These are phyloP conservation scores for Pristis pectinata DNA, from an alignment of 2,797 vertebrate species.

Conservation along the genomic window DNA sequence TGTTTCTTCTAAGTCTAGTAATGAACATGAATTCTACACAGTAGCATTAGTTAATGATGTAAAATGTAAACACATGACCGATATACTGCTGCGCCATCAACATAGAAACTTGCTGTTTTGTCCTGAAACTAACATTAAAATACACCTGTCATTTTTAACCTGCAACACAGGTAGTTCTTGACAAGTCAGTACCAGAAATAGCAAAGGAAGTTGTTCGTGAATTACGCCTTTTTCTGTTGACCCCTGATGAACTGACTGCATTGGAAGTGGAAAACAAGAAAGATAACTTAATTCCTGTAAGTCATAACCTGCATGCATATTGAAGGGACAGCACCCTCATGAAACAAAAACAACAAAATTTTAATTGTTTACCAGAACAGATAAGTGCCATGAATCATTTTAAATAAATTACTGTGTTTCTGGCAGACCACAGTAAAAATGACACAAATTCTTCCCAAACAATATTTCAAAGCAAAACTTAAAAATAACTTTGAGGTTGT, in stretches of 20 bases:
- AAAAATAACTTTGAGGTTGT: neutral
- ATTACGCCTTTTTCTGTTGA: slow-evolving; percentile 58
- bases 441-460: neutral
- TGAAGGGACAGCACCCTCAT: neutral
- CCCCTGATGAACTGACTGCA: slow-evolving; percentile 54
- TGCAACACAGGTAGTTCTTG: slow-evolving; percentile 55
- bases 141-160: neutral
- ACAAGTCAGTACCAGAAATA: slow-evolving; percentile 52
- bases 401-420: neutral
- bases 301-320: slow-evolving; percentile 27
- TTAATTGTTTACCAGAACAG: neutral
- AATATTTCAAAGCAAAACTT: neutral
- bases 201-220: slow-evolving; percentile 53
- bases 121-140: neutral
- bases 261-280: slow-evolving; percentile 57
- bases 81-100: neutral
- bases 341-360: neutral
- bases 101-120: neutral
- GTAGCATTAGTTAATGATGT: neutral
- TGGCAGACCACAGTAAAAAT: neutral
- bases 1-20: neutral
- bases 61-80: neutral
- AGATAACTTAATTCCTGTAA: slow-evolving; percentile 59
- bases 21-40: neutral
- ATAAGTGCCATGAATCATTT: neutral